Evolutionary conservation across 2,888 invertebrate genomes (phyloP), one percentile per base, ranked within the genome.

Genomic region (Macroteleia sp.): DNA sequence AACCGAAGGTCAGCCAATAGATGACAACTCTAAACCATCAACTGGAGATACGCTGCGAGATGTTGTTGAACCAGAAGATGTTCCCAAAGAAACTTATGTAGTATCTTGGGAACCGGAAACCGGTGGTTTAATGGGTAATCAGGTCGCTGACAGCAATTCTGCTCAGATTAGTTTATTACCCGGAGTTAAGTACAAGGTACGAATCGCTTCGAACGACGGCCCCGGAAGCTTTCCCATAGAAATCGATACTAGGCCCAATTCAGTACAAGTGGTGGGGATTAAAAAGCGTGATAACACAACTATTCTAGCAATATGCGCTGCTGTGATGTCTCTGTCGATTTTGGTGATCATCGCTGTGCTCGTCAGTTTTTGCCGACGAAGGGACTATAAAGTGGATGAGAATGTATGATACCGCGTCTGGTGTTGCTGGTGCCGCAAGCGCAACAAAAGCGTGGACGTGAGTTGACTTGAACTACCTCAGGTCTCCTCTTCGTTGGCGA

Each of bases 181-280:
- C 0, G 90, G 90, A 0, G 87, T 87, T 1, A 91, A 88, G 57
- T 91, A 91, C 66, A 88, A 89, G 25, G 89, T 91, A 2, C 85
- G 91, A 54, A 85, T 91, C 32, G 90, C 91, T 0, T 90, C 90
- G 2, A 89, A 90, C 74, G 88, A 91, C 5, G 91, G 91, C 0
- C 91, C 91, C 0, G 91, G 91, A 1, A 91, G 91, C 48, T 91
- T 89, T 41, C 89, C 91, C 3, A 90, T 91, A 42, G 88, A 90
- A 28, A 83, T 91, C 19, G 91, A 91, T 78, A 91, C 91, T 8
- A 85, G 87, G 82, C 84, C n/a, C n/a, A n/a, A n/a, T n/a, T n/a
- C n/a, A n/a, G n/a, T n/a, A n/a, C n/a, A n/a, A n/a, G n/a, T n/a
- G n/a, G n/a, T n/a, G n/a, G n/a, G n/a, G n/a, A n/a, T n/a, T n/a